These are phyloP conservation scores for Drosophila infuscata DNA, from an alignment of 2,888 invertebrate genomes.

Conservation along the genomic window DNA sequence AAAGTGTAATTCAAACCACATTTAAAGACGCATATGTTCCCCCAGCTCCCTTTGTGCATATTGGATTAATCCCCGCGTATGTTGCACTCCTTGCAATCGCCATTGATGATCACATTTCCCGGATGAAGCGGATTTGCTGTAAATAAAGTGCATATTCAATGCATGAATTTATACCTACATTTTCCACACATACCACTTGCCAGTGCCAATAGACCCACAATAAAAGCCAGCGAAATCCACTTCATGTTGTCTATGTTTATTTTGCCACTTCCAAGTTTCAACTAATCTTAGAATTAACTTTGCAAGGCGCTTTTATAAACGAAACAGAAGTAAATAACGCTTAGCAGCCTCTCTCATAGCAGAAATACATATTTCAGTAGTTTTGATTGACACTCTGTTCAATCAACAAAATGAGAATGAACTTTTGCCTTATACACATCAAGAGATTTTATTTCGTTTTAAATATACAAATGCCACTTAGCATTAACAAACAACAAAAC, in stretches of 20 bases:
- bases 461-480: not conserved
- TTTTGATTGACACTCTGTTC: not conserved
- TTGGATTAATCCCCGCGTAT: accelerated
- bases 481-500: not conserved
- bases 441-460: not conserved
- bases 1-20: not conserved
- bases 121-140: not conserved
- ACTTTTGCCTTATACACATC: not conserved
- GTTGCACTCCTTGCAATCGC: not conserved
- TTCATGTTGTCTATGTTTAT: constrained; percentile 2
- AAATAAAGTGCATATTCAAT: not conserved
- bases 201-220: constrained; percentile 17
- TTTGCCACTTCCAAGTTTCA: not conserved
- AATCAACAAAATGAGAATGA: not conserved
- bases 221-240: constrained; percentile 12
- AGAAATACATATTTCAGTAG: not conserved
- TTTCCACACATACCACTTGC: constrained; percentile 11
- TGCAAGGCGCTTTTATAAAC: not conserved
- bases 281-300: not conserved
- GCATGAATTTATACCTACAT: not conserved
- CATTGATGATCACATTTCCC: not conserved
- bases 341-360: not conserved
- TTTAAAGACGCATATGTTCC: not conserved
- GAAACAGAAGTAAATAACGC: not conserved
- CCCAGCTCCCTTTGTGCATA: not conserved